phyloP scores from a whole-genome alignment of 2,888 invertebrate genomes.

The Nomada lathburiana region DNA sequence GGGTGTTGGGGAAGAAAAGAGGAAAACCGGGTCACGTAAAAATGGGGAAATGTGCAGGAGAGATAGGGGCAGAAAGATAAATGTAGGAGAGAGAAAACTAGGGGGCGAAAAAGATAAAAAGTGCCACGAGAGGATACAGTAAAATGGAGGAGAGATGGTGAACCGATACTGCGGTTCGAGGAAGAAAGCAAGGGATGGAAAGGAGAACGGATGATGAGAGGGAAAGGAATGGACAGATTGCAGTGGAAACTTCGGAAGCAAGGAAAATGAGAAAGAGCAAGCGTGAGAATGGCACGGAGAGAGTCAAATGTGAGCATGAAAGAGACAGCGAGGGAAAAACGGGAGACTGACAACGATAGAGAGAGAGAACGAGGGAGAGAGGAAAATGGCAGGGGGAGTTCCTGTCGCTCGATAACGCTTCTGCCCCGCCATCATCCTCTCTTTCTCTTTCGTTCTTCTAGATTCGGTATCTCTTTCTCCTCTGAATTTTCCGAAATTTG shows the following conservation, averaged over 20 bases:
- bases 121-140: background rate
- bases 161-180: background rate
- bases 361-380: conserved; percentile 8
- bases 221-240: background rate
- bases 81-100: background rate
- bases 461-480: background rate
- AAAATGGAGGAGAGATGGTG: background rate
- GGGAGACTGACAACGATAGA: conserved; percentile 21
- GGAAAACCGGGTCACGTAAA: conserved; percentile 40
- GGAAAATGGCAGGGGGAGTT: conserved; percentile 57
- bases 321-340: conserved; percentile 19
- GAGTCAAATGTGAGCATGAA: conserved; percentile 18
- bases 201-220: background rate
- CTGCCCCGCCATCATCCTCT: conserved; percentile 64
- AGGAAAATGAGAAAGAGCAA: conserved; percentile 7
- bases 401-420: conserved; percentile 78
- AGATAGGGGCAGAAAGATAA: background rate
- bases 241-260: conserved; percentile 14
- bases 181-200: background rate
- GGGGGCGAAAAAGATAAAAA: background rate
- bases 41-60: conserved; percentile 3
- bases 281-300: background rate
- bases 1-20: background rate
- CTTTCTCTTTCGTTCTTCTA: background rate
- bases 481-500: background rate